A percentile compares a stretch with the other conserved stretches of the same genome.
Evolutionary conservation across 1,140 invertebrate species (phyloP).

Genomic region (Chionoecetes opilio): DNA sequence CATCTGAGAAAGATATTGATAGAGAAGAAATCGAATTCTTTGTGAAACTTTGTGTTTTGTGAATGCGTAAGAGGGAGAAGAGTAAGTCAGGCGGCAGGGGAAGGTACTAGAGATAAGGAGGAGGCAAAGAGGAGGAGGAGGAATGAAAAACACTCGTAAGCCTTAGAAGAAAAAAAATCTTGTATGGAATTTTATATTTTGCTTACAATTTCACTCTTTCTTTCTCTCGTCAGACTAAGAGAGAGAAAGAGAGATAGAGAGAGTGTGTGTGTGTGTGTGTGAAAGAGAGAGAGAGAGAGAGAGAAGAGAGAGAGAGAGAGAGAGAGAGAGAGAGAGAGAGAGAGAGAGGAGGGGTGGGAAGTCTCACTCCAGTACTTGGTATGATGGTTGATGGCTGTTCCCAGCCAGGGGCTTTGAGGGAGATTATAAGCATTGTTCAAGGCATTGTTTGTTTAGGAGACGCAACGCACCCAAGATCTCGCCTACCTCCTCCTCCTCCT

Average conservation of each 20-base stretch:
- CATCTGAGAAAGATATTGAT: neutral
- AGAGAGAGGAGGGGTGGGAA: neutral
- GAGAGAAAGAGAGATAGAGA: no score
- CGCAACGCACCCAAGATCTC: no score
- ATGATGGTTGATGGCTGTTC: no score
- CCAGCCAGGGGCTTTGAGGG: no score
- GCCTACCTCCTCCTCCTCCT: no score
- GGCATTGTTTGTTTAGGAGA: no score
- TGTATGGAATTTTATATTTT: no score
- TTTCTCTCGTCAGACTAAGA: no score
- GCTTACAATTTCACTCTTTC: no score
- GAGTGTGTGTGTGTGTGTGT: no score
- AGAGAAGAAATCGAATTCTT: constrained; percentile 20
- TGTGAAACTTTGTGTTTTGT: neutral
- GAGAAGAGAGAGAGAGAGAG: neutral
- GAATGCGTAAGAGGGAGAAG: neutral
- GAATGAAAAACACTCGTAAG: neutral
- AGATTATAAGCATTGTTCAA: no score
- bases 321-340: neutral
- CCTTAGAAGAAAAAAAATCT: neutral
- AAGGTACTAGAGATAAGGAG: neutral
- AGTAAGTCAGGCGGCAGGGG: neutral
- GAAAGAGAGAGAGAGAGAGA: neutral
- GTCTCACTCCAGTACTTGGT: no score
- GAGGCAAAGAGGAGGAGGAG: neutral